phyloP scores from a whole-genome alignment of 2,797 vertebrate genomes.

The Xenops minutus region DNA sequence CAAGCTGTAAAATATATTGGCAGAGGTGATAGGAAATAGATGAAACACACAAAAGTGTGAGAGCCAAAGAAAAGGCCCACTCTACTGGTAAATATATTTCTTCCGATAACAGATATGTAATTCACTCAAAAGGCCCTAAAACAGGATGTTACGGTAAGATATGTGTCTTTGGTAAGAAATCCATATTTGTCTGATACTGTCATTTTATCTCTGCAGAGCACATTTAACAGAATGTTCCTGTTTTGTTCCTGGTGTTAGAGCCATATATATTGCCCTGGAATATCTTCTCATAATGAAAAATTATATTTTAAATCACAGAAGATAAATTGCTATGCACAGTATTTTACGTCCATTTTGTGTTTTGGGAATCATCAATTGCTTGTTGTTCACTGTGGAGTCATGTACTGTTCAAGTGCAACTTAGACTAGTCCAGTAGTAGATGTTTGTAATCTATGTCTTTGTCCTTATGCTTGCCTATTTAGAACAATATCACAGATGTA shows the following conservation, averaged over 20 bases:
- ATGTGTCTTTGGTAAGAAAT: slow-evolving; percentile 43
- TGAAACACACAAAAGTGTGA: background rate
- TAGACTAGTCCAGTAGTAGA: slow-evolving; percentile 78
- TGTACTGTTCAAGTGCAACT: slow-evolving; percentile 81
- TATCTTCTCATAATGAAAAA: background rate
- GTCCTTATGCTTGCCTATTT: slow-evolving; percentile 80
- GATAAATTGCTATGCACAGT: slow-evolving; percentile 7
- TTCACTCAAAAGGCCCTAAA: slow-evolving; percentile 9
- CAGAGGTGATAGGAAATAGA: background rate
- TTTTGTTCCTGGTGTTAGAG: slow-evolving; percentile 34
- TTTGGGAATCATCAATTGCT: slow-evolving; percentile 87
- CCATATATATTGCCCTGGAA: background rate
- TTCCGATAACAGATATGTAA: background rate
- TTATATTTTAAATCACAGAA: background rate
- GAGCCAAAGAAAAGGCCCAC: background rate
- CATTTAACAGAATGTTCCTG: slow-evolving; percentile 26
- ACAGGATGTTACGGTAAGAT: slow-evolving; percentile 38
- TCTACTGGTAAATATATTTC: background rate
- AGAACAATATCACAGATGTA: slow-evolving; percentile 75
- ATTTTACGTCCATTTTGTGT: slow-evolving; percentile 77
- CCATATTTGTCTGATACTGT: slow-evolving; percentile 37
- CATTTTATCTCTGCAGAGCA: slow-evolving; percentile 38
- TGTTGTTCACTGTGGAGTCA: slow-evolving; percentile 81
- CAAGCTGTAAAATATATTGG: background rate
- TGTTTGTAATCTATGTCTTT: slow-evolving; percentile 86